phyloP scores from a whole-genome alignment of 2,113 vertebrate species.

The Pholis gunnellus region DNA sequence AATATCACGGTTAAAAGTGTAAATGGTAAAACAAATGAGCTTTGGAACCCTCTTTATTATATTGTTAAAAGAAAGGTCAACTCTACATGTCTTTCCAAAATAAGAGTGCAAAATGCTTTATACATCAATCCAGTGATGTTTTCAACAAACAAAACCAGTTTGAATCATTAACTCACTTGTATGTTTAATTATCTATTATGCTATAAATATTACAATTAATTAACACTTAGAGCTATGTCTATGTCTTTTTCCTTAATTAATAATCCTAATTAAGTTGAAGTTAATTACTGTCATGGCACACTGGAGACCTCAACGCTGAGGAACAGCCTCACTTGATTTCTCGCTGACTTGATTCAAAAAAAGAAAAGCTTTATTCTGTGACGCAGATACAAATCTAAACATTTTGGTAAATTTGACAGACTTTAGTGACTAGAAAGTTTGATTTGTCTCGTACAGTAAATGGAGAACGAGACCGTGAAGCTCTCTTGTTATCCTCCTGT shows the following conservation, averaged over 20 bases:
- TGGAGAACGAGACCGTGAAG: not conserved
- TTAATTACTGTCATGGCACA: slow-evolving; percentile 58
- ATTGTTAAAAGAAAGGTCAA: not conserved
- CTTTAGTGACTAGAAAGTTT: not conserved
- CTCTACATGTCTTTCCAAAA: not conserved
- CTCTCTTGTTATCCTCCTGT: not conserved
- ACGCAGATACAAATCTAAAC: not conserved
- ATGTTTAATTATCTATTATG: slow-evolving; percentile 20
- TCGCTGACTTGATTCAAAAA: not conserved
- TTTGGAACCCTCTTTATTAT: not conserved
- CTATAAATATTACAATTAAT: slow-evolving; percentile 32
- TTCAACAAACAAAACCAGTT: not conserved
- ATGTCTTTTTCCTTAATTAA: slow-evolving; percentile 42
- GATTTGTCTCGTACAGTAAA: not conserved
- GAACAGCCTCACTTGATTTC: not conserved
- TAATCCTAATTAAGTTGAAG: slow-evolving; percentile 54
- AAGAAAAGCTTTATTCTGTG: not conserved
- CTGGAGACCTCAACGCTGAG: slow-evolving; percentile 43
- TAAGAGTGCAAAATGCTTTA: not conserved
- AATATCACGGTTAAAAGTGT: not conserved
- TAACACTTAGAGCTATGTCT: not conserved
- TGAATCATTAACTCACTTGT: not conserved
- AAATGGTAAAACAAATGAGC: slow-evolving; percentile 4
- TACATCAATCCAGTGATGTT: not conserved
- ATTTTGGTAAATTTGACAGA: not conserved